Evolutionary conservation across 2,888 invertebrate species (phyloP), one percentile per base, ranked within the genome.

Genomic region (Drosophila aldrichi): DNA sequence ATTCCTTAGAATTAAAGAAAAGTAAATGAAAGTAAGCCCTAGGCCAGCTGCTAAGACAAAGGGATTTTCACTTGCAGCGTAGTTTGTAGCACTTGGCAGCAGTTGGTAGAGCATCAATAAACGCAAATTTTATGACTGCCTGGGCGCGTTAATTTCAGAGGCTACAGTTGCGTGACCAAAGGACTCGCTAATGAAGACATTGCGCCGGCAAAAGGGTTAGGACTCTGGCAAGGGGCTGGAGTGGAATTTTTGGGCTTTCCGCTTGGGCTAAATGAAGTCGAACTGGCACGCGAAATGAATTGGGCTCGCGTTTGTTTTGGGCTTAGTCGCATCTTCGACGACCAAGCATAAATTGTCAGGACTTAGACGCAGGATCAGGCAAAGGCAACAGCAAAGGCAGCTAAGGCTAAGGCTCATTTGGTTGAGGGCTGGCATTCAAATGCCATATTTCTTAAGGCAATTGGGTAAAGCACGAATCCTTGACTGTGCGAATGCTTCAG

Each of bases 241-340:
- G 4, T 25, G 25, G 25, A 25, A 3, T 25, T 3, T 10, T 6
- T 16, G 38, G 48, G 60, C 52, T 46, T 38, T 44, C 56, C 55
- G 56, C 65, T 32, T 25, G 81, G 89, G 91, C 90, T 91, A 91
- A 91, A 91, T 91, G 91, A 90, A 91, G 91, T 91, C 91, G 88
- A 91, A 91, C 91, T 63, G 88, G 84, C 83, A 89, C 81, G 82
- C 66, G 71, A 77, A 86, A 89, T 82, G 89, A 89, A 89, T 89
- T 87, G 89, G 77, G 71, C 49, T 18, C 66, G 77, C 83, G 77
- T 86, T 83, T 81, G 82, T 72, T 81, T 83, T 74, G 57, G 82
- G 79, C 88, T 88, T 77, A 88, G 74, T 69, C 65, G 74, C 69
- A 69, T 70, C 89, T 87, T 87, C 81, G 79, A 86, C 84, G 79